Percentiles rank a stretch among this genome's conserved stretches.
Evolutionary conservation across 2,888 invertebrate genomes (phyloP).

Genomic region (Agrenia bidenticulata): DNA sequence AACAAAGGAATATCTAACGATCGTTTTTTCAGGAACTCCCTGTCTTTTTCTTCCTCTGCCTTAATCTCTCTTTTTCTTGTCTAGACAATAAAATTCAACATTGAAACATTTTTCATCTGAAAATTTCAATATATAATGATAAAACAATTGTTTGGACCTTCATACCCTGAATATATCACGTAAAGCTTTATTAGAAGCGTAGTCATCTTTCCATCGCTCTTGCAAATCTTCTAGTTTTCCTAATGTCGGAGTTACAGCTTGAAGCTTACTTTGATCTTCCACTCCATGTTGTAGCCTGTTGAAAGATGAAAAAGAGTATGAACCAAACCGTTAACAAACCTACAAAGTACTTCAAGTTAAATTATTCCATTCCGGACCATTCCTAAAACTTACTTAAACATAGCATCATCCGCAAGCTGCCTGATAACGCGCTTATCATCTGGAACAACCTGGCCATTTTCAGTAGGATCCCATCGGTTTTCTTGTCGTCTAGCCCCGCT

Average conservation of each 20-base stretch:
- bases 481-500: conserved; percentile 95
- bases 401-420: conserved; percentile 89
- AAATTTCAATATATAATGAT: no score
- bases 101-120: no score
- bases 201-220: conserved; percentile 86
- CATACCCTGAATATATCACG: conserved; percentile 81
- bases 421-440: conserved; percentile 89
- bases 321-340: no score
- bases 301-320: neutral
- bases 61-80: conserved; percentile 74
- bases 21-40: conserved; percentile 69
- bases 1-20: conserved; percentile 76
- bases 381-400: conserved; percentile 65
- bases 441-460: conserved; percentile 90
- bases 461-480: conserved; percentile 95
- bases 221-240: conserved; percentile 75
- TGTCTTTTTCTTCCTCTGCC: conserved; percentile 67
- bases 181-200: conserved; percentile 81
- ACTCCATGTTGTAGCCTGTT: conserved; percentile 84
- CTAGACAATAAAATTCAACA: conserved; percentile 57
- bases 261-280: conserved; percentile 72
- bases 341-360: no score
- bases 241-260: conserved; percentile 70
- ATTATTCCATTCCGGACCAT: neutral
- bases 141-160: no score